phyloP scores from a whole-genome alignment of 2,113 vertebrate genomes.

The Cryptomyrus ogoouensis region DNA sequence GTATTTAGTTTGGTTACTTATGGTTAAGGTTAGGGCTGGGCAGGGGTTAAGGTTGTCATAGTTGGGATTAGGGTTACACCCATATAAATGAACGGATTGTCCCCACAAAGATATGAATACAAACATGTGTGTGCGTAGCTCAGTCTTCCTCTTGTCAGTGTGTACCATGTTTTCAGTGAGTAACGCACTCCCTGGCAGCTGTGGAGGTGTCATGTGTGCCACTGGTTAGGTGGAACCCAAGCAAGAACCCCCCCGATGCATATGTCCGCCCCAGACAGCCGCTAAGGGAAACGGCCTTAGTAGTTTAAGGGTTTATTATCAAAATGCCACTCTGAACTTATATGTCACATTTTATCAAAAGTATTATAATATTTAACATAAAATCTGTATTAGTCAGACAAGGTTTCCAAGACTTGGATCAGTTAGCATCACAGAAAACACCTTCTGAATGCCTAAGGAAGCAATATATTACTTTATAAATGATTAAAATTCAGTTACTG shows the following conservation, averaged over 20 bases:
- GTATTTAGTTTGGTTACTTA: neutral
- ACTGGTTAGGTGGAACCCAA: neutral
- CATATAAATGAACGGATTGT: neutral
- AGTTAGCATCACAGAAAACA: neutral
- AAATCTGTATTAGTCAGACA: neutral
- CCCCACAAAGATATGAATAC: neutral
- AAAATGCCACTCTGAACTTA: neutral
- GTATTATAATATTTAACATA: neutral
- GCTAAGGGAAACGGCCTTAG: neutral
- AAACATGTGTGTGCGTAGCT: neutral
- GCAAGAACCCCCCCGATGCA: neutral
- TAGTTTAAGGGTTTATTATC: neutral
- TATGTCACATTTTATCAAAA: neutral
- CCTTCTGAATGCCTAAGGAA: neutral
- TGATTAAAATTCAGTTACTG: neutral
- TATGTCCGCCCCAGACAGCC: neutral
- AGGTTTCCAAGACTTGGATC: neutral
- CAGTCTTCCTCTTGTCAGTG: neutral
- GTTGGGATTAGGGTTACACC: neutral
- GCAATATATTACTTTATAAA: neutral
- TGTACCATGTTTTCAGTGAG: neutral
- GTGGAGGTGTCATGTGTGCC: neutral
- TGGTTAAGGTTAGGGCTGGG: neutral
- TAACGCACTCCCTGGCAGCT: neutral
- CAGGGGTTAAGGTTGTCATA: neutral